phyloP scores from a whole-genome alignment of 2,797 vertebrate species.

The Typhlichthys subterraneus region DNA sequence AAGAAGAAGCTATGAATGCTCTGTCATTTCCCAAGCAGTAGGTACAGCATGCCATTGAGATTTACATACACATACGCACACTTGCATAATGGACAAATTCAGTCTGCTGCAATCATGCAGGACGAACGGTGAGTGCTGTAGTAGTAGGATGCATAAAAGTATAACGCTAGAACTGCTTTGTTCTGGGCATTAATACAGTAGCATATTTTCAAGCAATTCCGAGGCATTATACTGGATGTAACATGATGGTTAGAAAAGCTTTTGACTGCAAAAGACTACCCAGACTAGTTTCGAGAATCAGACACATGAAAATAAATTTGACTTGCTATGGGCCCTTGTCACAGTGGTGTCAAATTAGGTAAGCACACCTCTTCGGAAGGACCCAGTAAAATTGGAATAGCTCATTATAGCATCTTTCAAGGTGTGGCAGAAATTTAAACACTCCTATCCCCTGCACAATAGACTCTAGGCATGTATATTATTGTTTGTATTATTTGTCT shows the following conservation, averaged over 20 bases:
- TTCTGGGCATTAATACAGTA: too few relatives aligned
- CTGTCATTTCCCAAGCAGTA: neutral
- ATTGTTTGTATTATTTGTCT: too few relatives aligned
- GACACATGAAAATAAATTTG: neutral
- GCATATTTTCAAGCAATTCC: too few relatives aligned
- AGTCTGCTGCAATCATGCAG: conserved; percentile 35
- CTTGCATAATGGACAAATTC: conserved; percentile 36
- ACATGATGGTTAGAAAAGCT: neutral
- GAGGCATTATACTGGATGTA: neutral
- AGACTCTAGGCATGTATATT: too few relatives aligned
- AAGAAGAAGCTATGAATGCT: neutral
- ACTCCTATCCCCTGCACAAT: too few relatives aligned
- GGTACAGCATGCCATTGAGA: conserved; percentile 26
- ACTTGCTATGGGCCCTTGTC: neutral
- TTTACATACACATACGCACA: conserved; percentile 31
- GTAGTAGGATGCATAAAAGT: too few relatives aligned
- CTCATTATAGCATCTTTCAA: too few relatives aligned
- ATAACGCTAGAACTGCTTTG: too few relatives aligned
- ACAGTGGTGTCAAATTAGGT: too few relatives aligned
- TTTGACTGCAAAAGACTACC: neutral
- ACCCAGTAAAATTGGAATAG: too few relatives aligned
- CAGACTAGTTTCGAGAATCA: neutral
- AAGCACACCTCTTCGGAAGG: too few relatives aligned
- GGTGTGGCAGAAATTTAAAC: too few relatives aligned
- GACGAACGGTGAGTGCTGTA: conserved; percentile 61